Conservation (phyloP, 2,797 vertebrate species). For the Molossus alvarezi region DNA sequence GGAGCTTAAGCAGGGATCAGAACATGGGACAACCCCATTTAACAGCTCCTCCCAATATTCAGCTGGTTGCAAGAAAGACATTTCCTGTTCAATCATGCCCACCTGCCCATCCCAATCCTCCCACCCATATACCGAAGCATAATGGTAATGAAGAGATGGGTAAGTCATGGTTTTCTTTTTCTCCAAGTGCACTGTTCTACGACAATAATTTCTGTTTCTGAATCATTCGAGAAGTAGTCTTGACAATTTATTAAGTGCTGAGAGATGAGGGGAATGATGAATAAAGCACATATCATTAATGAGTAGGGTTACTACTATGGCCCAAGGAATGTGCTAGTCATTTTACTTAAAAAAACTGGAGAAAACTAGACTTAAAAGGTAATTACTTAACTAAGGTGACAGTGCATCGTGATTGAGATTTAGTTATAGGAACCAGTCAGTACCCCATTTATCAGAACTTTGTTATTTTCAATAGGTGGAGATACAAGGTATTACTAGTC, state of each 20-base stretch:
- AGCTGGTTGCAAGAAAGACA: neutral
- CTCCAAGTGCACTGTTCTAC: neutral
- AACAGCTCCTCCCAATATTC: neutral
- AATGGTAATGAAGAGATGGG: neutral
- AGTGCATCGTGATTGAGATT: neutral
- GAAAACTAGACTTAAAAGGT: neutral
- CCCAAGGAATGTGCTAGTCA: neutral
- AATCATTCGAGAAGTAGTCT: neutral
- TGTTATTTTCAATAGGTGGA: neutral
- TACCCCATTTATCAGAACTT: neutral
- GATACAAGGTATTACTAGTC: neutral
- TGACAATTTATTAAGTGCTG: constrained; percentile 31
- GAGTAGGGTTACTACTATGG: neutral
- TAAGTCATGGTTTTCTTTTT: neutral
- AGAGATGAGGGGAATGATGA: neutral
- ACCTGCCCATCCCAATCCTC: neutral
- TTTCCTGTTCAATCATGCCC: neutral
- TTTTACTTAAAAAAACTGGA: neutral
- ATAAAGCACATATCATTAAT: neutral
- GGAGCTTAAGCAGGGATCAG: neutral
- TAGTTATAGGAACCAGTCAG: neutral
- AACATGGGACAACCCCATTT: neutral
- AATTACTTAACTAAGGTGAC: neutral
- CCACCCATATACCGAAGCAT: neutral
- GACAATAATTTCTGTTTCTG: neutral